Base-by-base conservation (phyloP, 2,797 vertebrate species). In the Tadarida brasiliensis region DNA sequence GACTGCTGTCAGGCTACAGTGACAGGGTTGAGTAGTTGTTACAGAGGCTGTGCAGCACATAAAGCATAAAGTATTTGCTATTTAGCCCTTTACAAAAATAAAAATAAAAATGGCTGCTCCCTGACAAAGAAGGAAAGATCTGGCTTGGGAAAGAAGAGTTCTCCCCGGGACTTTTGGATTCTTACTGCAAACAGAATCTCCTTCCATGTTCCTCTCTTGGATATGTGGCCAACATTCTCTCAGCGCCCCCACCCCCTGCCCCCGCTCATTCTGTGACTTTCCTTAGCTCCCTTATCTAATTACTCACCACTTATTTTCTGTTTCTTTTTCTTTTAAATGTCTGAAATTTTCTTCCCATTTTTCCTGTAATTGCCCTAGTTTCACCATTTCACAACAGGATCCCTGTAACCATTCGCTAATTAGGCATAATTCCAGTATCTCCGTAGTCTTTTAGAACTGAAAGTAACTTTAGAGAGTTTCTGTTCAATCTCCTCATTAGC, bases 401-500 rank as follows among this genome's bases (percentile, higher is more conserved):
- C 26, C 51, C 44, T 80, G 22, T 17, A 74, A 73, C 28, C 82
- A 26, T 44, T 96, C 92, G 74, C 68, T 73, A 78, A 12, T 74
- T 88, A 86, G 35, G 67, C 26, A 22, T 76, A 67, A 90, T 71
- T 92, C 30, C 33, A 63, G 12, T 33, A 74, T 56, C 26, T 56
- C 61, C 35, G 57, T 9, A 54, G 61, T 77, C 61, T 90, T 93
- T 78, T 67, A 92, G 33, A 95, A 67, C 28, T 93, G 44, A 85
- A 93, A 96, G 85, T 87, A 89, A 86, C 74, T 71, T 81, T 26
- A 82, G 67, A 91, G 61, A 82, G 8, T 77, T 80, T 93, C 47
- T 78, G 5, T 15, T 65, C 39, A 65, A 33, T 71, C 11, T 12
- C 7, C 56, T 94, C 61, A 81, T 92, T 96, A 94, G 33, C 24